Evolutionary conservation across 1,140 invertebrate genomes (phyloP), one percentile per base, ranked within the genome.

Genomic region (Bombus sylvicola): DNA sequence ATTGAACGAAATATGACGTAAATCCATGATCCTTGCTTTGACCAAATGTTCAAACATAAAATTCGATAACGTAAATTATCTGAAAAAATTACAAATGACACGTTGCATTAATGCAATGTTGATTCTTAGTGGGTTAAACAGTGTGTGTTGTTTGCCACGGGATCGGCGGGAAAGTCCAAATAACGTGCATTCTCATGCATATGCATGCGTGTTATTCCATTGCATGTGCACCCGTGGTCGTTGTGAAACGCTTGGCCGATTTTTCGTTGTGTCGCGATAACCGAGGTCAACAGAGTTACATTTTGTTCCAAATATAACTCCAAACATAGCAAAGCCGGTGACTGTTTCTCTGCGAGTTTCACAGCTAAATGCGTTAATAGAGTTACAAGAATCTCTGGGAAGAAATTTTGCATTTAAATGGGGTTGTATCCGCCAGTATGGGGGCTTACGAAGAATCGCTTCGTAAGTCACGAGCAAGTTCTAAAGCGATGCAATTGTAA

Each of bases 401-500:
- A 53, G 28, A 68, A 68, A 22, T 68, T 68, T 68, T 68, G 15
- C 13, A 34, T 68, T 68, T 53, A 39, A 31, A 53, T 41, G 47
- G 72, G 28, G 13, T 25, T 79, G 43, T 28, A 18, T 57, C 25
- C 41, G 28, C n/a, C 3, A 28, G 41, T 37, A 34, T 4, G 37
- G 31, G 39, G 2, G 31, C 18, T 15, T 34, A 22, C 15, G 6
- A 15, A 22, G 31, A 68, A 34, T 68, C 15, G 31, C 31, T 31
- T 18, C 15, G 18, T 34, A 68, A 68, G 18, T 57, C 57, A 34
- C 53, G 57, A 73, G 74, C 28, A 66, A 47, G 71, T 87, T n/a
- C 13, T 43, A 71, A 86, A 68, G 18, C 59, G 57, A 18, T 53
- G 34, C 53, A 69, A 62, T 86, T 81, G 28, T 41, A 28, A 18